phyloP scores from a whole-genome alignment of 2,797 vertebrate genomes.

The Botia almorhae region DNA sequence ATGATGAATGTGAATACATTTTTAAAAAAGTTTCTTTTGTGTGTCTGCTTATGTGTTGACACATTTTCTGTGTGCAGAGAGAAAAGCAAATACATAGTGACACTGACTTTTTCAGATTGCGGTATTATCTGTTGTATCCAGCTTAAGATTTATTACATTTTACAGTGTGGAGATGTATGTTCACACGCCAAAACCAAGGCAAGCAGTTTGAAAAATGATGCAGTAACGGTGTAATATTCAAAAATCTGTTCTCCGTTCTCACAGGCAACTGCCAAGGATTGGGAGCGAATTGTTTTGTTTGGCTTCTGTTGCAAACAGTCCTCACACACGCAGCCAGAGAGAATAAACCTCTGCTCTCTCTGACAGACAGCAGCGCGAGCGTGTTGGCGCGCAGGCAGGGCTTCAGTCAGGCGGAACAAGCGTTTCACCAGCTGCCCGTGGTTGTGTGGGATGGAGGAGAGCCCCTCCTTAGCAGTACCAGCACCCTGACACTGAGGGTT shows the following conservation, averaged over 20 bases:
- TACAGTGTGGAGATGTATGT: neutral
- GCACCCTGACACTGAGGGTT: slow-evolving; percentile 87
- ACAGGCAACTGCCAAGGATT: neutral
- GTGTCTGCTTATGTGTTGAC: neutral
- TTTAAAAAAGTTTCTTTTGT: too few relatives aligned
- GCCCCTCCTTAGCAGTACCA: slow-evolving; percentile 89
- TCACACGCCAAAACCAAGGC: neutral
- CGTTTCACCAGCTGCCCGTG: slow-evolving; percentile 84
- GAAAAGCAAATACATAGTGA: too few relatives aligned
- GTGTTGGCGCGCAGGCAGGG: slow-evolving; percentile 81
- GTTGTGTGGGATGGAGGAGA: slow-evolving; percentile 87
- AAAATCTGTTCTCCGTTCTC: slow-evolving; percentile 24
- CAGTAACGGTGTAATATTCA: slow-evolving; percentile 24
- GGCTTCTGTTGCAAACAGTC: slow-evolving; percentile 5
- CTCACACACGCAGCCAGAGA: slow-evolving; percentile 23
- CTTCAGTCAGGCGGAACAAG: slow-evolving; percentile 84
- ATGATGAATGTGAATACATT: too few relatives aligned
- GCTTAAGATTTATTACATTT: too few relatives aligned
- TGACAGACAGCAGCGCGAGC: slow-evolving; percentile 87
- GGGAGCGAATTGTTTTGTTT: slow-evolving; percentile 23
- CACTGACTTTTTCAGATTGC: too few relatives aligned
- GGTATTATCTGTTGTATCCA: too few relatives aligned
- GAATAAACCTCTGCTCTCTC: slow-evolving; percentile 46
- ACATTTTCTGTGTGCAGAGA: too few relatives aligned
- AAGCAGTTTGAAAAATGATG: slow-evolving; percentile 16